A percentile compares a stretch with the other conserved stretches of the same genome.
Conservation (phyloP, 2,797 vertebrate species). For the Sparus aurata region DNA sequence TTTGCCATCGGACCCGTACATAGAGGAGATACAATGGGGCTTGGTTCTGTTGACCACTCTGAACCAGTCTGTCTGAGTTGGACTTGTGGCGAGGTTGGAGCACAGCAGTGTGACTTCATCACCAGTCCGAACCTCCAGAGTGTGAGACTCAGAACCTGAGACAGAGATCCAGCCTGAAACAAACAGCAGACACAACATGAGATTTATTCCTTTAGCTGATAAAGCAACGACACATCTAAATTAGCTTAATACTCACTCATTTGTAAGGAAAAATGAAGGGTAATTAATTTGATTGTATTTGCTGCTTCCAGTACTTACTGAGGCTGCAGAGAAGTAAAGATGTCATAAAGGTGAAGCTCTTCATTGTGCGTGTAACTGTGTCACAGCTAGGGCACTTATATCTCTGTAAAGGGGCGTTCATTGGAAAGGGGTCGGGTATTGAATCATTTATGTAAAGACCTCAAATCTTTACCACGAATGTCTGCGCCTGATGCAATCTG, state of each 20-base stretch:
- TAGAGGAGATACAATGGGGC: constrained; percentile 44
- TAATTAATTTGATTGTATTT: too few relatives aligned
- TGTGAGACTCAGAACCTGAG: too few relatives aligned
- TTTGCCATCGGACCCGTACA: accelerated
- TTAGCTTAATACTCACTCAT: neutral
- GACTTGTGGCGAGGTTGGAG: accelerated
- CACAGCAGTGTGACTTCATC: too few relatives aligned
- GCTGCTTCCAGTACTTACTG: constrained; percentile 15
- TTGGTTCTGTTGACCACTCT: constrained; percentile 30
- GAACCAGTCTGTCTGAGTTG: constrained; percentile 55
- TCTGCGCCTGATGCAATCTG: neutral
- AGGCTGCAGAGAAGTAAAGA: constrained; percentile 12
- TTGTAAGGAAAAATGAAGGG: too few relatives aligned
- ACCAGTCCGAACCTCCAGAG: too few relatives aligned
- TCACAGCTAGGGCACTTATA: neutral
- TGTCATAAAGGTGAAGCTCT: neutral
- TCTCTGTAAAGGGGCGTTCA: neutral
- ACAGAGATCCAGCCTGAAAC: too few relatives aligned
- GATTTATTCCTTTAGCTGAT: too few relatives aligned
- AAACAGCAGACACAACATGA: too few relatives aligned
- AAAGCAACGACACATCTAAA: too few relatives aligned
- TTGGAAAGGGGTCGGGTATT: constrained; percentile 41
- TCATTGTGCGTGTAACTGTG: constrained; percentile 16
- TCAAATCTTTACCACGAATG: neutral
- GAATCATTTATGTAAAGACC: neutral